Percentiles rank a stretch among this genome's conserved stretches.
Evolutionary conservation across 1,140 invertebrate species (phyloP).

Genomic region (Octopus sinensis): DNA sequence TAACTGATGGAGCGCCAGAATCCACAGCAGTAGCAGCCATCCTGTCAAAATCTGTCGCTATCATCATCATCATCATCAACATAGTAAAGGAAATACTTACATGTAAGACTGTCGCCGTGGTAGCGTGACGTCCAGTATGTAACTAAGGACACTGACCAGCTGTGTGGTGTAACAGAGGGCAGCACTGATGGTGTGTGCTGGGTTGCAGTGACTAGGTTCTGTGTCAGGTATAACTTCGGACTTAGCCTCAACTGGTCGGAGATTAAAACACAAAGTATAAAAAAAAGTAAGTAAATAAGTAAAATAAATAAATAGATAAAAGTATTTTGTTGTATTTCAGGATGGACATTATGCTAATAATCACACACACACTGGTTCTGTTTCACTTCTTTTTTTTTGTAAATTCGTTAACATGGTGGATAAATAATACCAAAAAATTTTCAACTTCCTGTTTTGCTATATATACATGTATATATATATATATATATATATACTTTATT

Average conservation of each 20-base stretch:
- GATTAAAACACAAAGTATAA: not conserved
- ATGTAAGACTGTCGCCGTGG: conserved; percentile 74
- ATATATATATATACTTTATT: too few relatives aligned
- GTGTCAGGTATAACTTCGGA: conserved; percentile 55
- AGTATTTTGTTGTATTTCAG: not conserved
- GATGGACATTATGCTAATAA: too few relatives aligned
- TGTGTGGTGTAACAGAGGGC: conserved; percentile 79
- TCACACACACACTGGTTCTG: too few relatives aligned
- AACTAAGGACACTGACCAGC: conserved; percentile 74
- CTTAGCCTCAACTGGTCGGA: conserved; percentile 3
- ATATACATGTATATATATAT: too few relatives aligned
- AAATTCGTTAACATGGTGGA: too few relatives aligned
- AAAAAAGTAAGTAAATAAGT: not conserved
- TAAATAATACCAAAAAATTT: too few relatives aligned
- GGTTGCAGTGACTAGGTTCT: conserved; percentile 61
- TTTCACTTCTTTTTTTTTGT: too few relatives aligned
- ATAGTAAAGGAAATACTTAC: conserved; percentile 53
- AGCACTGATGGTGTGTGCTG: conserved; percentile 72
- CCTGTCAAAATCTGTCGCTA: too few relatives aligned
- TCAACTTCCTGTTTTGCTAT: too few relatives aligned
- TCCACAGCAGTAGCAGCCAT: too few relatives aligned
- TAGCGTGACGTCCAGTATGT: conserved; percentile 72
- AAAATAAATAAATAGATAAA: not conserved
- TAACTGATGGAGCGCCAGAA: too few relatives aligned
- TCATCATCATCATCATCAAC: too few relatives aligned